phyloP scores from a whole-genome alignment of 2,888 invertebrate genomes.

The Dione juno region DNA sequence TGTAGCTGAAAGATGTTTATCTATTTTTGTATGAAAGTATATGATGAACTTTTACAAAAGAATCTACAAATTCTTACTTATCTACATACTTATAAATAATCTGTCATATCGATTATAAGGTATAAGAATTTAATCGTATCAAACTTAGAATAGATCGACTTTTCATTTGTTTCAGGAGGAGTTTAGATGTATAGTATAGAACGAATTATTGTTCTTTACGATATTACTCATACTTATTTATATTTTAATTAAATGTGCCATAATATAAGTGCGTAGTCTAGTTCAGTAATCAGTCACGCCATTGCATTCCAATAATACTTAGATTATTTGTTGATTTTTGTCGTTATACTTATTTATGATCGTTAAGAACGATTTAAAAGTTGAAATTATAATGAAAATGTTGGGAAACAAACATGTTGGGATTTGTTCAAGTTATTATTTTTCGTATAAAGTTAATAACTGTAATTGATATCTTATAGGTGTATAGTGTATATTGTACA shows the following conservation, averaged over 20 bases:
- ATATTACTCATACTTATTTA: constrained; percentile 24
- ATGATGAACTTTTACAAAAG: constrained; percentile 35
- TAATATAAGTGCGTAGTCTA: constrained; percentile 49
- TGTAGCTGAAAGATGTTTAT: constrained; percentile 49
- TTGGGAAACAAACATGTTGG: not conserved
- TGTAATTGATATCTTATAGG: not conserved
- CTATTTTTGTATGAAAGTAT: constrained; percentile 73
- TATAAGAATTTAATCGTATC: not conserved
- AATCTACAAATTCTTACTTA: constrained; percentile 40
- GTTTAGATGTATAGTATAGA: constrained; percentile 38
- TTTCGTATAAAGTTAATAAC: constrained; percentile 4
- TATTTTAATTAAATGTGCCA: constrained; percentile 55
- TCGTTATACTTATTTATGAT: constrained; percentile 47
- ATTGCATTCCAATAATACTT: constrained; percentile 60
- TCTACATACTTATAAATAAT: constrained; percentile 32
- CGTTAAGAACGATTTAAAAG: constrained; percentile 62
- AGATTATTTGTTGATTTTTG: constrained; percentile 44
- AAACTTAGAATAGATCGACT: not conserved
- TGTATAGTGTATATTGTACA: not conserved
- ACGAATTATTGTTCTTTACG: constrained; percentile 20
- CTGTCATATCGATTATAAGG: not conserved
- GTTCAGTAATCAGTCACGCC: constrained; percentile 47
- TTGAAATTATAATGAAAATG: constrained; percentile 15
- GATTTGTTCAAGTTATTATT: not conserved
- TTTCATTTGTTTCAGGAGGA: not conserved